Percentiles rank a stretch among this genome's conserved stretches.
Evolutionary conservation across 1,140 invertebrate genomes (phyloP).

Genomic region (Wasmannia auropunctata): DNA sequence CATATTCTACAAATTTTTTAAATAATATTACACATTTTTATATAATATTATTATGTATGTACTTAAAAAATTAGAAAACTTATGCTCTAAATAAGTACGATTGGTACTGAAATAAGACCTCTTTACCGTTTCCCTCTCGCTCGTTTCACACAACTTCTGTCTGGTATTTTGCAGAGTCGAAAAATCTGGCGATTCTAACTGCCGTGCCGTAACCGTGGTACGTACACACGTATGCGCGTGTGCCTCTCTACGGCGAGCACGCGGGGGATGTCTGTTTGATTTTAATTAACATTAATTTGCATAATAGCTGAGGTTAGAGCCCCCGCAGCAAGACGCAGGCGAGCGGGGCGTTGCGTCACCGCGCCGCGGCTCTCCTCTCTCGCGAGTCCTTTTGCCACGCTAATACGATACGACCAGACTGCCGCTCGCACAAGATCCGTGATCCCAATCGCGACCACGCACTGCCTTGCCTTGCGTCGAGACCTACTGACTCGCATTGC

Average conservation of each 20-base stretch:
- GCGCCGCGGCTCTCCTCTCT: conserved; percentile 44
- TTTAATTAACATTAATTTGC: conserved; percentile 83
- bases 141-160: neutral
- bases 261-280: conserved; percentile 77
- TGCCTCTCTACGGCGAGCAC: conserved; percentile 18
- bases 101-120: neutral
- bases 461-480: neutral
- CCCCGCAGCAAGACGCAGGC: conserved; percentile 54
- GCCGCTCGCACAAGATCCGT: conserved; percentile 31
- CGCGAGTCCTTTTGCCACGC: conserved; percentile 2
- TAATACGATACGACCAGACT: conserved; percentile 24
- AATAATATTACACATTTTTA: neutral
- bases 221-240: neutral
- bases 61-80: neutral
- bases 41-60: neutral
- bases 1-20: no score
- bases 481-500: neutral
- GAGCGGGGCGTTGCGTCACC: conserved; percentile 62
- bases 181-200: conserved; percentile 9
- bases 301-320: conserved; percentile 77
- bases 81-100: neutral
- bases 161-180: neutral
- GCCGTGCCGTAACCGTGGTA: neutral
- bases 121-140: neutral
- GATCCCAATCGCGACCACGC: conserved; percentile 31